Evolutionary conservation across 1,140 invertebrate genomes (phyloP), one percentile per base, ranked within the genome.

Genomic region (Oedothorax gibbosus): DNA sequence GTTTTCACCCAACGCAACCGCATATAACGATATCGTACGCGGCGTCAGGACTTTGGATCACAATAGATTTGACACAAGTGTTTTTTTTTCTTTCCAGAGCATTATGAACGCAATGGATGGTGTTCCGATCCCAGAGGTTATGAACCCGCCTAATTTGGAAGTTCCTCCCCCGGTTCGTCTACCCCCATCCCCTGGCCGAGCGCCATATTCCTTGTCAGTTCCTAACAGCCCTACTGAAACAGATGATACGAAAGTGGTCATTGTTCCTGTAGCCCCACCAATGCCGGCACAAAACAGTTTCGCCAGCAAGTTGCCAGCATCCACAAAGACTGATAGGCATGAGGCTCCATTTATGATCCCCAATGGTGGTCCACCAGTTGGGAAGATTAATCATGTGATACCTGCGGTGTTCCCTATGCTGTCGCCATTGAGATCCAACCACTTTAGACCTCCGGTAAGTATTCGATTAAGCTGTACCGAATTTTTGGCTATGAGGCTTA

Each of bases 361-460:
- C 15, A 78, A 78, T 14, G 53, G 65, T 12, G 76, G 5, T 18
- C 62, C 77, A 10, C 12, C 77, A n/a, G 51, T 56, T 35, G 64
- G 50, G 68, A 79, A 79, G 53, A 54, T 49, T 21, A 79, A 62
- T 10, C 62, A 79, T 54, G 53, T 18, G n/a, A 18, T 75, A 21
- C 60, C 60, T 49, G 54, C n/a, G n/a, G 20, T 54, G n/a, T 83
- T 83, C 66, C 72, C 71, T 35, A 21, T 75, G 18, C 60, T 69
- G 56, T 56, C 69, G 5, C 71, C 51, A 51, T 51, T 75, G 14
- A 65, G 35, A 15, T 54, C 14, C 50, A 65, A 65, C 15, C 51
- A 53, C 14, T 11, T 83, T 11, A 54, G 71, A 50, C 71, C 81
- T 20, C 60, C 60, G 8, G 81, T 83, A 83, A 75, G 60, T 77